Evolutionary conservation across 2,113 vertebrate species (phyloP), one percentile per base, ranked within the genome.

Genomic region (Meleagris gallopavo): DNA sequence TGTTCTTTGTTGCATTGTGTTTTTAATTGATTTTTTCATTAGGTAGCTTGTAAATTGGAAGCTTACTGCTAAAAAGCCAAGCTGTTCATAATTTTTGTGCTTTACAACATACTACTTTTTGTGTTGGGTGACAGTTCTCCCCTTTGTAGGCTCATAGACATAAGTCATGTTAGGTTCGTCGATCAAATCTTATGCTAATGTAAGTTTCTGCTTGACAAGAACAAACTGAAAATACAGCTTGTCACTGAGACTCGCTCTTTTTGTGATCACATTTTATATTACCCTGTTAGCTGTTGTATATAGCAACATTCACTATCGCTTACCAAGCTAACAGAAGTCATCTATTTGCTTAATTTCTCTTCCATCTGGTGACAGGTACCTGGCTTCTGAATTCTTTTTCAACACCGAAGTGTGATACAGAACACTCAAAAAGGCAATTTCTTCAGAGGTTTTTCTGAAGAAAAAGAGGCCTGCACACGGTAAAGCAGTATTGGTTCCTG

Each of bases 1-100:
- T 96, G 95, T 57, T 94, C 77, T 95, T 70, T 93, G 70, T 97
- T 94, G 43, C 70, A 7, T 95, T 92, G 50, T 90, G 83, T 52
- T 95, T 93, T 97, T 93, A 92, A 87, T 93, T 86, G 79, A 57
- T 34, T 92, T 97, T 96, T 96, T 89, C 67, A 57, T 73, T 95
- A 91, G 96, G 14, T 88, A 90, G 90, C 77, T 96, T 88, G 92
- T 91, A 90, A 94, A 95, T 91, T 75, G 61, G 75, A 92, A 91
- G 84, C 83, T 96, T 83, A 36, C 50, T 88, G 48, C 95, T 97
- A 83, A 94, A 83, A 94, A 91, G 83, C 88, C 61, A 84, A 71
- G 85, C 89, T 77, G 85, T 92, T 96, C 94, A 81, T 90, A 89
- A 32, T 55, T 90, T 95, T 96, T 95, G 86, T 78, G 3, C 67